A percentile compares a stretch with the other conserved stretches of the same genome.
phyloP scores from a whole-genome alignment of 2,888 invertebrate species.

The Beris morrisii region DNA sequence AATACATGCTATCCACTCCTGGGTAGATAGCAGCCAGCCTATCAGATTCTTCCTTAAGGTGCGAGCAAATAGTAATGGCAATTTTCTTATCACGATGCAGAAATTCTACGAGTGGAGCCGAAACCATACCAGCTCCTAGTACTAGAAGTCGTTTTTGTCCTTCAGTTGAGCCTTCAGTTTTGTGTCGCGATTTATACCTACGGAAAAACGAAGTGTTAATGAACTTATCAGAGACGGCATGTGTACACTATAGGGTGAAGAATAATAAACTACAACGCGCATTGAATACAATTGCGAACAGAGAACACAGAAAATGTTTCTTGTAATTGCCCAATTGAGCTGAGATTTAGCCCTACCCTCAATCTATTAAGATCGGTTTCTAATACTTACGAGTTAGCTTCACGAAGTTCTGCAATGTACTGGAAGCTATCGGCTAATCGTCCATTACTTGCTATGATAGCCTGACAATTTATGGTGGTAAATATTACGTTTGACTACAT shows the following conservation, averaged over 20 bases:
- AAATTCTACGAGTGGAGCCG: conserved; percentile 93
- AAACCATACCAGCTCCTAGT: conserved; percentile 93
- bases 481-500: neutral
- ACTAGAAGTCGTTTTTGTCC: conserved; percentile 78
- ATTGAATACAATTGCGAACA: neutral
- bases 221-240: too few relatives aligned
- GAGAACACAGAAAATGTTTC: too few relatives aligned
- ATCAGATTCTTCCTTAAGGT: conserved; percentile 87
- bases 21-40: conserved; percentile 74
- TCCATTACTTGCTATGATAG: conserved; percentile 96
- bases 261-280: too few relatives aligned
- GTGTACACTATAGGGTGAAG: too few relatives aligned
- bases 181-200: conserved; percentile 69
- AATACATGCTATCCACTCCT: conserved; percentile 76
- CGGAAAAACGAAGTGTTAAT: too few relatives aligned
- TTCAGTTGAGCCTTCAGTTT: conserved; percentile 66
- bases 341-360: too few relatives aligned
- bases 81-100: conserved; percentile 79
- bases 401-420: conserved; percentile 89
- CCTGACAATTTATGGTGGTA: conserved; percentile 60
- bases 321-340: too few relatives aligned
- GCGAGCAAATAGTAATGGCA: conserved; percentile 84
- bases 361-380: too few relatives aligned
- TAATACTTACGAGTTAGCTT: conserved; percentile 27
- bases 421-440: conserved; percentile 87